Conservation (phyloP, 2,888 invertebrate species). For the Pseudococcus longispinus region DNA sequence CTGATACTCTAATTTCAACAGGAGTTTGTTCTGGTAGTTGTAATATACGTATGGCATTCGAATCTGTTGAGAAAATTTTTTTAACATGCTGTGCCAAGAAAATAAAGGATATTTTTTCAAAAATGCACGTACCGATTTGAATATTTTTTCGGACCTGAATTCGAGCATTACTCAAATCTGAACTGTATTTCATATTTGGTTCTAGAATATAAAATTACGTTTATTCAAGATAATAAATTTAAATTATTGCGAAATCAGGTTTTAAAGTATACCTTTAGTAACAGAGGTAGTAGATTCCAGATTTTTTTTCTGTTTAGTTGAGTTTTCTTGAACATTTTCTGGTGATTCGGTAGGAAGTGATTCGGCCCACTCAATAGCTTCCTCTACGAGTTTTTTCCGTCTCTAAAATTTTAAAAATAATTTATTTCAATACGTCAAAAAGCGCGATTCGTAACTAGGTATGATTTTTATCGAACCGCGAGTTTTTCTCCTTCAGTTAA, state of each 20-base stretch:
- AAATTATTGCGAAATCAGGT: not conserved
- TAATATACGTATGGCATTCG: too few relatives aligned
- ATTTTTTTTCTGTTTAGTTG: not conserved
- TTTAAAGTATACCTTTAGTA: not conserved
- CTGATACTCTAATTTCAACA: not conserved
- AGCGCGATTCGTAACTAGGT: not conserved
- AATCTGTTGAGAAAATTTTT: not conserved
- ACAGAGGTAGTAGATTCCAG: not conserved
- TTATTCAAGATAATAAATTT: not conserved
- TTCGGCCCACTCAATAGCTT: constrained; percentile 1
- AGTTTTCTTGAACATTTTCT: not conserved
- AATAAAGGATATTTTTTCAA: not conserved
- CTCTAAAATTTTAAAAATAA: not conserved
- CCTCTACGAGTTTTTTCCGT: not conserved
- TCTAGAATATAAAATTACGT: not conserved
- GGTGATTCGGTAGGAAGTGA: not conserved
- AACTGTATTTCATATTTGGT: not conserved
- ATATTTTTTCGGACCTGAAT: not conserved
- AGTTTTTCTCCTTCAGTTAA: not conserved
- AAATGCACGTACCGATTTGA: not conserved
- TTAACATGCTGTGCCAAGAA: not conserved
- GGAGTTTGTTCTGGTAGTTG: too few relatives aligned
- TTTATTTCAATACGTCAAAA: not conserved
- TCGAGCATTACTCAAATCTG: not conserved
- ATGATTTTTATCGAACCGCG: not conserved